These are phyloP conservation scores for Mastomys natalensis DNA, from an alignment of 2,113 vertebrate species.

Conservation along the genomic window DNA sequence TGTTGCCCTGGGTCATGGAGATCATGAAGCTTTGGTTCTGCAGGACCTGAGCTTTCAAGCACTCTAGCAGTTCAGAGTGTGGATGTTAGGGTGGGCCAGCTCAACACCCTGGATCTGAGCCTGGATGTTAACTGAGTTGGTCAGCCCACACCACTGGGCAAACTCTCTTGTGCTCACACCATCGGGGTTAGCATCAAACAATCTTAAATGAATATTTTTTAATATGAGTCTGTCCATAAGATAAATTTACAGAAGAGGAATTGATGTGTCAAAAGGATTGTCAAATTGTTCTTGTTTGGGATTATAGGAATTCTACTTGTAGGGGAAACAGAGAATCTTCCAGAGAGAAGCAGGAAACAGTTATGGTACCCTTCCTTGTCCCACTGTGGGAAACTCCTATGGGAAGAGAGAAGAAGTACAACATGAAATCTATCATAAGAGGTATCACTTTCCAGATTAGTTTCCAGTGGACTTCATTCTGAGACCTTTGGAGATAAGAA, in stretches of 20 bases:
- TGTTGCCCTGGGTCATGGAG: neutral
- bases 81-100: neutral
- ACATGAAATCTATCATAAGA: neutral
- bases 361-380: neutral
- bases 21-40: neutral
- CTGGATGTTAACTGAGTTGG: neutral
- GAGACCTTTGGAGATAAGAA: neutral
- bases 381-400: neutral
- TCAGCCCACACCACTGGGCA: neutral
- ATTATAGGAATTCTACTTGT: neutral
- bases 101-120: neutral
- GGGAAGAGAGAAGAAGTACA: slow-evolving; percentile 9
- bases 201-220: neutral
- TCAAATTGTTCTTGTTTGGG: neutral
- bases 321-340: slow-evolving; percentile 19
- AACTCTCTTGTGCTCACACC: neutral
- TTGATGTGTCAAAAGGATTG: slow-evolving; percentile 16
- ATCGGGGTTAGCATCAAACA: neutral
- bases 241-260: slow-evolving; percentile 40
- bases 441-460: neutral
- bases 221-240: neutral
- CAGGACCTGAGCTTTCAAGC: neutral
- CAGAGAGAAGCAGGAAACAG: neutral
- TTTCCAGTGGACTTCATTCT: neutral
- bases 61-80: neutral